phyloP scores from a whole-genome alignment of 2,797 vertebrate species.

The Odontamblyopus lacepedii region DNA sequence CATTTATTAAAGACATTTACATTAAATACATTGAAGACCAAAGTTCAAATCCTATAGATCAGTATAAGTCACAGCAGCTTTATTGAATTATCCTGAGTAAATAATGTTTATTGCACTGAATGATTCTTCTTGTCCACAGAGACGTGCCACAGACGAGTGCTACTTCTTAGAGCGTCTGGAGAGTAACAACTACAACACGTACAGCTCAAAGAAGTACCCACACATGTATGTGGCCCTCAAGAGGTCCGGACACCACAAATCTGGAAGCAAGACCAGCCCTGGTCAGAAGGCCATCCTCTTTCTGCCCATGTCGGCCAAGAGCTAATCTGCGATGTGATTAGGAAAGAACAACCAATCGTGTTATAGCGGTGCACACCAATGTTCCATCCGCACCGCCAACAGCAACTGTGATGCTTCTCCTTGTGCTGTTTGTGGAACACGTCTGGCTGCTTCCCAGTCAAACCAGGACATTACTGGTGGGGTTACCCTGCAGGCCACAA shows the following conservation, averaged over 20 bases:
- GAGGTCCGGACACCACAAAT: slow-evolving; percentile 94
- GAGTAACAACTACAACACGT: slow-evolving; percentile 98
- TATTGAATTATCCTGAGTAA: not conserved
- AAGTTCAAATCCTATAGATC: not conserved
- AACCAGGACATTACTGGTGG: slow-evolving; percentile 24
- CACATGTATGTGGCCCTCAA: slow-evolving; percentile 97
- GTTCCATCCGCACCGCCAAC: slow-evolving; percentile 46
- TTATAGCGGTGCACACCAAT: slow-evolving; percentile 54
- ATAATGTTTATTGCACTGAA: not conserved
- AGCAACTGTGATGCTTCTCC: slow-evolving; percentile 57
- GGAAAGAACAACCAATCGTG: slow-evolving; percentile 36
- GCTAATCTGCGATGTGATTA: slow-evolving; percentile 68
- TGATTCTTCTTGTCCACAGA: slow-evolving; percentile 74
- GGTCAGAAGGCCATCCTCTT: slow-evolving; percentile 99
- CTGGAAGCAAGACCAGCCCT: slow-evolving; percentile 89
- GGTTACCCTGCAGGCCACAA: slow-evolving; percentile 8
- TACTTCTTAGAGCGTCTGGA: slow-evolving; percentile 94
- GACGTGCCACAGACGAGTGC: slow-evolving; percentile 92
- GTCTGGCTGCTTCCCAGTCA: slow-evolving; percentile 26
- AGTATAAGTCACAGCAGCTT: not conserved
- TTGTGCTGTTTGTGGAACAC: slow-evolving; percentile 26
- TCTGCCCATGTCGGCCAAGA: slow-evolving; percentile 94
- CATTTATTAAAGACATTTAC: slow-evolving; percentile 21
- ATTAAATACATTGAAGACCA: not conserved
- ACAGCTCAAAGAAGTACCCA: slow-evolving; percentile 92